Evolutionary conservation across 1,140 invertebrate genomes (phyloP).

Genomic region (Archivesica marissinica): DNA sequence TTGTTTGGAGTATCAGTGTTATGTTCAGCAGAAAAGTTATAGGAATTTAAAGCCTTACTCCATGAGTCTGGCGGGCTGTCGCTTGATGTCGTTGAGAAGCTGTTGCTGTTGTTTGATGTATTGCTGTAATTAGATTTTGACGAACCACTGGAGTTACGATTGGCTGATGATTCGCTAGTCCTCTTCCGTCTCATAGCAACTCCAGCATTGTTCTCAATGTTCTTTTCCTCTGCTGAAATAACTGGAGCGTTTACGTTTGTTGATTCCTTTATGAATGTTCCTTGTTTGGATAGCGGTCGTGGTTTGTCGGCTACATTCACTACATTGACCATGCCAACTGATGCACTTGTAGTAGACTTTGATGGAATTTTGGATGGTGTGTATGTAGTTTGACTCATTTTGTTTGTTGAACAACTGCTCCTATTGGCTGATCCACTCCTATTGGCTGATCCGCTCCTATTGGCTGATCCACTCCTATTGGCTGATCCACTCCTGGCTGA

Average conservation of each 20-base stretch:
- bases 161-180: conserved; percentile 26
- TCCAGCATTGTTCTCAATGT: conserved; percentile 51
- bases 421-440: conserved; percentile 52
- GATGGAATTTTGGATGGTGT: conserved; percentile 36
- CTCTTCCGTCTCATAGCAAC: conserved; percentile 34
- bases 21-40: conserved; percentile 67
- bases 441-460: conserved; percentile 14
- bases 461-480: conserved; percentile 17
- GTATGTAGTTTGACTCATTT: conserved; percentile 1
- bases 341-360: not conserved
- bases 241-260: conserved; percentile 69
- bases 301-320: conserved; percentile 69
- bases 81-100: conserved; percentile 57
- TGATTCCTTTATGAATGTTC: conserved; percentile 93
- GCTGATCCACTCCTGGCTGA: conserved; percentile 49
- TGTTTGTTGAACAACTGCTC: not conserved
- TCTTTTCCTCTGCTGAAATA: conserved; percentile 63
- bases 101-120: conserved; percentile 50
- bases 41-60: conserved; percentile 71
- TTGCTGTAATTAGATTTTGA: conserved; percentile 50
- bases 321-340: not conserved
- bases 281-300: conserved; percentile 87
- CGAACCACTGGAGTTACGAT: conserved; percentile 54
- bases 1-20: conserved; percentile 48
- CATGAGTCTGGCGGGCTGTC: conserved; percentile 68